These are phyloP conservation scores for Mus minutoides DNA, from an alignment of 2,797 vertebrate genomes.

Conservation along the genomic window DNA sequence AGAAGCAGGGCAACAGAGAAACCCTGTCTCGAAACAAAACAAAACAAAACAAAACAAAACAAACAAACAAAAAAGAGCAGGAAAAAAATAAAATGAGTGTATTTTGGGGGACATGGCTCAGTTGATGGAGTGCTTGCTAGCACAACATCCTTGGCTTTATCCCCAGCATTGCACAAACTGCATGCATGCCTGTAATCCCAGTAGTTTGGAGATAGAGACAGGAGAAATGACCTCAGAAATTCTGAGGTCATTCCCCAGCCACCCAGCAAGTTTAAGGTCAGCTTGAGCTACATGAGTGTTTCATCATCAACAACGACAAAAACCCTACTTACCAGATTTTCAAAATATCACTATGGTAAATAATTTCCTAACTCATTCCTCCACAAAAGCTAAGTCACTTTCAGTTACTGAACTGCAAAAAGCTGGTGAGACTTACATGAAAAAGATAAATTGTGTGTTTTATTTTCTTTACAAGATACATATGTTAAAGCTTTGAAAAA, in stretches of 20 bases:
- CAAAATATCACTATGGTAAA: slow-evolving; percentile 51
- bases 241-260: background rate
- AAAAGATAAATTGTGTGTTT: slow-evolving; percentile 10
- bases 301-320: background rate
- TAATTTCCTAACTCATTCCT: background rate
- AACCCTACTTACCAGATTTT: slow-evolving; percentile 35
- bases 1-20: no score
- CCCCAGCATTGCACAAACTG: background rate
- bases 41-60: no score
- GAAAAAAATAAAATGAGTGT: background rate
- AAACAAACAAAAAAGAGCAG: no score
- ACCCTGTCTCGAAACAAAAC: no score
- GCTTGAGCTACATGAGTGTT: background rate
- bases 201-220: background rate
- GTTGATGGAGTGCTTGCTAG: background rate
- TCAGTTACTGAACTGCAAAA: slow-evolving; percentile 35
- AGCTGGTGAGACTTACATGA: slow-evolving; percentile 16
- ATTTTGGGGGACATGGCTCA: background rate
- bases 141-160: background rate
- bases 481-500: slow-evolving; percentile 19
- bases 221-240: background rate
- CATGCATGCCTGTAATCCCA: background rate
- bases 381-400: slow-evolving; percentile 10
- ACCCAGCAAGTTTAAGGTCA: background rate
- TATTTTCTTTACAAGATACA: slow-evolving; percentile 53